These are phyloP conservation scores for Rhea americana DNA, from an alignment of 2,113 vertebrate species.

Conservation along the genomic window DNA sequence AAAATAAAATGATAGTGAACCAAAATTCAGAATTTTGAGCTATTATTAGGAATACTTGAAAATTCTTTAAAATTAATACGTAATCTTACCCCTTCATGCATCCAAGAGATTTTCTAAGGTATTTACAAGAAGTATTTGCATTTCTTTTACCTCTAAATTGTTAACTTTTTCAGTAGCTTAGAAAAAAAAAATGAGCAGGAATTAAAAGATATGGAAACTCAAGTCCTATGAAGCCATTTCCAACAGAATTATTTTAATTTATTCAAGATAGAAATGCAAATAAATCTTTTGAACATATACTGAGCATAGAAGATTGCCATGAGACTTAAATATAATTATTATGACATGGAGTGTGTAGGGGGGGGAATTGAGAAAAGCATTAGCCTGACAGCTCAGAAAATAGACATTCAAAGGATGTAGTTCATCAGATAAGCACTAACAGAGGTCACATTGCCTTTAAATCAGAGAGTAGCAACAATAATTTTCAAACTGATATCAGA, in stretches of 20 bases:
- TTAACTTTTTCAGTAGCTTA: conserved; percentile 55
- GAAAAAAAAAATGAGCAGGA: conserved; percentile 23
- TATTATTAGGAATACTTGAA: neutral
- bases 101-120: neutral
- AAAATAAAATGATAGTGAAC: neutral
- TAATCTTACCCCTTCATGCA: conserved; percentile 26
- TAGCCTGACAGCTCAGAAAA: conserved; percentile 17
- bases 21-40: conserved; percentile 3
- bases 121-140: conserved; percentile 33
- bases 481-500: conserved; percentile 36
- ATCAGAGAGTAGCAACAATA: neutral
- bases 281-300: conserved; percentile 57
- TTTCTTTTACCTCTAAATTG: conserved; percentile 50
- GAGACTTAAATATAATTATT: conserved; percentile 60
- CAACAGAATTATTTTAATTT: conserved; percentile 71
- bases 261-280: conserved; percentile 67
- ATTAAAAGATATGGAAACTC: conserved; percentile 38
- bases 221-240: conserved; percentile 41
- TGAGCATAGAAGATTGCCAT: conserved; percentile 44
- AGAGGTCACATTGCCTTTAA: neutral
- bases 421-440: neutral
- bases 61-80: conserved; percentile 6
- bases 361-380: conserved; percentile 19
- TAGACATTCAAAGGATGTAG: neutral
- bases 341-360: neutral